These are phyloP conservation scores for Leptoclinus maculatus DNA, from an alignment of 2,797 vertebrate species.

Conservation along the genomic window DNA sequence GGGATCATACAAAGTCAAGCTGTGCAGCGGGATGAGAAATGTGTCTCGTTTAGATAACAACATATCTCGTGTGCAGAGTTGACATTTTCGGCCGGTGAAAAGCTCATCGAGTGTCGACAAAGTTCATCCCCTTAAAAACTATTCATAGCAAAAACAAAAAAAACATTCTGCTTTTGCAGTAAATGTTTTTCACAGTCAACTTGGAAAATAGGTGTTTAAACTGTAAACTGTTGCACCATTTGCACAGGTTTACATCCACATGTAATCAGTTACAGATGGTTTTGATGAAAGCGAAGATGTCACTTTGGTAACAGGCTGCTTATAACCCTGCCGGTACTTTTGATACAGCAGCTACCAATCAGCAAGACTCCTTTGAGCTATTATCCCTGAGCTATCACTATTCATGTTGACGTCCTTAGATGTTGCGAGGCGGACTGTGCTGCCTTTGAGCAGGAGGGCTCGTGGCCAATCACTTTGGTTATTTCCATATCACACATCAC, in stretches of 20 bases:
- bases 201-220: neutral
- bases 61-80: neutral
- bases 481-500: conserved; percentile 79
- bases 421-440: conserved; percentile 36
- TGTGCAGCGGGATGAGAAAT: neutral
- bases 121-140: neutral
- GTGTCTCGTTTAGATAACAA: neutral
- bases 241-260: conserved; percentile 8
- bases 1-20: neutral
- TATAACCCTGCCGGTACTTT: conserved; percentile 34
- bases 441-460: conserved; percentile 59
- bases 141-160: too few relatives aligned
- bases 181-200: neutral
- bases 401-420: conserved; percentile 51
- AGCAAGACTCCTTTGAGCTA: conserved; percentile 42
- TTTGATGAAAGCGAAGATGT: conserved; percentile 24
- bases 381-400: conserved; percentile 41
- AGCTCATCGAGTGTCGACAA: neutral
- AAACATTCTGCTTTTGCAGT: neutral
- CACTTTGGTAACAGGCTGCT: conserved; percentile 26
- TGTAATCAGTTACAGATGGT: conserved; percentile 14
- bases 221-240: neutral
- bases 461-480: conserved; percentile 41
- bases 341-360: conserved; percentile 42
- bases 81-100: neutral